These are phyloP conservation scores for Coreoperca whiteheadi DNA, from an alignment of 2,113 vertebrate species.

Conservation along the genomic window DNA sequence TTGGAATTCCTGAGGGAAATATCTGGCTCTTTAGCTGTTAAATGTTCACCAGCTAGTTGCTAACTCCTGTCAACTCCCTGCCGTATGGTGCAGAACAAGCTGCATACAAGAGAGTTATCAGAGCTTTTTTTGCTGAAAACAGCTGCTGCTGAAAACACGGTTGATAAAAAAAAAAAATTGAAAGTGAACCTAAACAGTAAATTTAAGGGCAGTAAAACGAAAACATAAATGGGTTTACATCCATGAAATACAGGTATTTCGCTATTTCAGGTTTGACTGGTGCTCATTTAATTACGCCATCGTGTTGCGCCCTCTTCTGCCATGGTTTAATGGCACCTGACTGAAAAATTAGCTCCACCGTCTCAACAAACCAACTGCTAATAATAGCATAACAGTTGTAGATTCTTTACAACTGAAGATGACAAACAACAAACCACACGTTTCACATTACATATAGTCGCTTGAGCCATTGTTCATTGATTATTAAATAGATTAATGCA, in stretches of 20 bases:
- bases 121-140: not conserved
- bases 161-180: too few relatives aligned
- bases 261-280: too few relatives aligned
- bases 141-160: not conserved
- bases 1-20: not conserved
- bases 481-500: not conserved
- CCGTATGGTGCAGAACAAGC: too few relatives aligned
- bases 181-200: not conserved
- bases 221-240: too few relatives aligned
- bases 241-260: too few relatives aligned
- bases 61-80: not conserved
- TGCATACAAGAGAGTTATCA: not conserved
- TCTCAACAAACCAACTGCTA: too few relatives aligned
- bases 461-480: not conserved
- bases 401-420: too few relatives aligned
- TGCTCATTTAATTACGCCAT: too few relatives aligned
- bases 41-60: not conserved
- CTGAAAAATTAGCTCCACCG: too few relatives aligned
- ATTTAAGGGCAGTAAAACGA: not conserved
- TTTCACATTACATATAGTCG: not conserved
- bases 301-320: too few relatives aligned
- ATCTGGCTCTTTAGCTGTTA: not conserved
- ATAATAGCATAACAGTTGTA: too few relatives aligned
- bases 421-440: rapidly evolving
- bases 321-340: too few relatives aligned